Evolutionary conservation across 2,797 vertebrate genomes (phyloP).

Genomic region (Telmatherina bonti): DNA sequence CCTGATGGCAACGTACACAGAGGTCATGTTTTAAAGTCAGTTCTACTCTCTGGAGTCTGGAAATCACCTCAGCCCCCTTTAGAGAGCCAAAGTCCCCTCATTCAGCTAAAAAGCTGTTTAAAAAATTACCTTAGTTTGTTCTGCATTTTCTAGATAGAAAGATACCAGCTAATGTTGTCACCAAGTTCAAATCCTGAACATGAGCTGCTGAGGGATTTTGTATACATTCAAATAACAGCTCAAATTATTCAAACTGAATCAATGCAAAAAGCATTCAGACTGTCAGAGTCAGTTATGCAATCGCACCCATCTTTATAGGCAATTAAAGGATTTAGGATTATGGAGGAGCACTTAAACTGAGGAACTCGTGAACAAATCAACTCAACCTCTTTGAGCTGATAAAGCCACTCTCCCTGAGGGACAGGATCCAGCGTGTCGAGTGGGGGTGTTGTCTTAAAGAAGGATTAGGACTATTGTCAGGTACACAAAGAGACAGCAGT

Average conservation of each 20-base stretch:
- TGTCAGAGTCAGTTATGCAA: constrained; percentile 16
- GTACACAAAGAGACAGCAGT: constrained; percentile 54
- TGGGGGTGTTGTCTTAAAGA: constrained; percentile 46
- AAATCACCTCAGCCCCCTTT: constrained; percentile 71
- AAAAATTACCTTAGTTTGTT: constrained; percentile 31
- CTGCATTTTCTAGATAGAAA: constrained; percentile 18
- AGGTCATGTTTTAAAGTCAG: constrained; percentile 72
- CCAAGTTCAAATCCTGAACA: constrained; percentile 4
- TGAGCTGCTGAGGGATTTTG: background rate
- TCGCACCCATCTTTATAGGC: constrained; percentile 44
- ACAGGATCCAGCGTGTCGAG: constrained; percentile 21
- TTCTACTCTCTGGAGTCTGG: constrained; percentile 60
- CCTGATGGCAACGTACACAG: constrained; percentile 55
- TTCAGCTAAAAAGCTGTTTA: constrained; percentile 43
- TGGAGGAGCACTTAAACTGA: constrained; percentile 66
- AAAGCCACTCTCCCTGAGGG: constrained; percentile 55
- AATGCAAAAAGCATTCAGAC: constrained; percentile 15
- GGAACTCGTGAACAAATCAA: constrained; percentile 61
- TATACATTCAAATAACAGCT: constrained; percentile 24
- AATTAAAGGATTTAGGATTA: constrained; percentile 73
- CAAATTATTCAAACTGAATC: constrained; percentile 48
- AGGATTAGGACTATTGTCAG: constrained; percentile 61
- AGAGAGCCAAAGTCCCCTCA: constrained; percentile 31
- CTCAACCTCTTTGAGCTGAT: constrained; percentile 48
- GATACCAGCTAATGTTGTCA: background rate